Conservation (phyloP, 2,113 vertebrate species). For the Agapornis roseicollis region DNA sequence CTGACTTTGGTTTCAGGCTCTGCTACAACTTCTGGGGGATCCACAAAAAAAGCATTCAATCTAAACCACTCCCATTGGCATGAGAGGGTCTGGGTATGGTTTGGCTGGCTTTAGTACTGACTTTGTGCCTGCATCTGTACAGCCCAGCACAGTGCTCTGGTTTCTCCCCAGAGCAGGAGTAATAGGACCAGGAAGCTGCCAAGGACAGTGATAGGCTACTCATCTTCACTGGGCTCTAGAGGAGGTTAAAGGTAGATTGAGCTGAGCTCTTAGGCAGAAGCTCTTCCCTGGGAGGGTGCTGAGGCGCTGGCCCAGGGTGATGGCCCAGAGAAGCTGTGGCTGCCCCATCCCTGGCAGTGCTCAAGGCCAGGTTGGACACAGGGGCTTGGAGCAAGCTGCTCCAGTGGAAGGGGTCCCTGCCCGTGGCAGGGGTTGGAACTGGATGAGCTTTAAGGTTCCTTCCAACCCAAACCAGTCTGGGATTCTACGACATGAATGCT, state of each 20-base stretch:
- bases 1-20: not conserved
- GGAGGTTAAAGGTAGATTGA: not conserved
- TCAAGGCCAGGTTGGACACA: too few relatives aligned
- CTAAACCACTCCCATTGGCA: not conserved
- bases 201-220: not conserved
- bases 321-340: not conserved
- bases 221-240: not conserved
- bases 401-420: not conserved
- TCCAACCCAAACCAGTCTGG: not conserved
- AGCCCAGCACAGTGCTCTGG: not conserved
- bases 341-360: too few relatives aligned
- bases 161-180: not conserved
- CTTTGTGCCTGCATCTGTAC: not conserved
- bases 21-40: not conserved
- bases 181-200: not conserved
- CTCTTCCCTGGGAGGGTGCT: not conserved
- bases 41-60: not conserved
- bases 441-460: not conserved
- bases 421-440: not conserved
- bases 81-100: accelerated
- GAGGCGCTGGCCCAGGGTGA: not conserved
- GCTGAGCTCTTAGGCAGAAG: not conserved
- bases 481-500: not conserved
- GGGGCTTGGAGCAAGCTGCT: not conserved
- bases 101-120: not conserved